phyloP scores from a whole-genome alignment of 35 echinoderm and acorn worm species.

The Ptychodera flava region DNA sequence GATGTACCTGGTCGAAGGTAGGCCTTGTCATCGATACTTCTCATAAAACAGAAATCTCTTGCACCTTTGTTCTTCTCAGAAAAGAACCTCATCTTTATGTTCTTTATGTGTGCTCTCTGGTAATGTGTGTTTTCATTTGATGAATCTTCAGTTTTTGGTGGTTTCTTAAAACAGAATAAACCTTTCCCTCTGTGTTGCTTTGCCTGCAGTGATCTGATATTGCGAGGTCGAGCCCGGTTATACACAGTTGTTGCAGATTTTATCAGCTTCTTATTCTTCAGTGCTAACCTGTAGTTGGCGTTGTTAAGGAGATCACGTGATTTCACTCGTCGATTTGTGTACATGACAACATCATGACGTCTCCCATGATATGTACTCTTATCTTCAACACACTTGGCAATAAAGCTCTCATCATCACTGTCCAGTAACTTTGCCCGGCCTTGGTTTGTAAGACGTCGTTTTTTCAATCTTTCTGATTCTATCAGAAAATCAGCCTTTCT shows the following conservation, averaged over 20 bases:
- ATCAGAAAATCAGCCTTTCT: background rate
- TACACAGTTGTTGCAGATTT: background rate
- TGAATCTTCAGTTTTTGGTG: background rate
- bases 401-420: background rate
- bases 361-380: background rate
- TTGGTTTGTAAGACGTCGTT: background rate
- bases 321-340: background rate
- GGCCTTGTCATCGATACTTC: background rate
- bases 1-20: too few relatives aligned
- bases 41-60: background rate
- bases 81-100: background rate
- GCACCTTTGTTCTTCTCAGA: background rate
- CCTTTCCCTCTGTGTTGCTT: background rate
- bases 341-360: background rate
- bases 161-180: background rate
- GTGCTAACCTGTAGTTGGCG: background rate
- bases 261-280: background rate
- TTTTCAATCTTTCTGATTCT: background rate
- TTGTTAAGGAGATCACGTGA: background rate
- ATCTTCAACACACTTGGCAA: background rate
- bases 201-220: background rate
- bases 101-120: background rate
- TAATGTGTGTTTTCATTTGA: background rate
- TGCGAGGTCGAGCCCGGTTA: background rate
- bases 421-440: background rate